Evolutionary conservation across 2,888 invertebrate genomes (phyloP), one percentile per base, ranked within the genome.

Genomic region (Hirtodrosophila alboralis): DNA sequence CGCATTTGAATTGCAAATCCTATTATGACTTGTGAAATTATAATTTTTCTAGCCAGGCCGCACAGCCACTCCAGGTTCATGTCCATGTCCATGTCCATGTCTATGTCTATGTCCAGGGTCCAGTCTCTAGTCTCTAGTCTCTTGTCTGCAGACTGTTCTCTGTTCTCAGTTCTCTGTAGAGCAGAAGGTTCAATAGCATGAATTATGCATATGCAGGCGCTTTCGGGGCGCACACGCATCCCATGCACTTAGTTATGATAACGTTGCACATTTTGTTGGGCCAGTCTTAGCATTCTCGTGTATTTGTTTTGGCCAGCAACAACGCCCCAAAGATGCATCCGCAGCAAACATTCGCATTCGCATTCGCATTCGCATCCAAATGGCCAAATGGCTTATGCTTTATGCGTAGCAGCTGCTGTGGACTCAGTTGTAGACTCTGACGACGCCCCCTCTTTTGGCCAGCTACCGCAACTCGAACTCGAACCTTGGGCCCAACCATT

Each of bases 181-280:
- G 75, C 80, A 81, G 74, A 87, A 75, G 84, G 87, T 87, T 87
- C 87, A 87, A 87, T 88, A 88, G 87, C 88, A 87, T 87, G 88
- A 87, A 87, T 87, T 87, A 87, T 87, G 88, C 88, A 87, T 88
- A 85, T 80, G 84, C 76, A 80, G 75, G 80, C 84, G 77, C 73
- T 76, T 85, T 85, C 71, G 57, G 73, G 66, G 64, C 57, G 86
- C 84, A 72, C 81, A 78, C 86, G 78, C 78, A 86, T 81, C 86
- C 73, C 69, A 80, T 68, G 86, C 84, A 84, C 80, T 78, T 78
- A 78, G 86, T 84, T 80, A 80, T 80, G 79, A 80, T 80, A 80
- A 80, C 80, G 84, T 85, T 86, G 80, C 80, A 86, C 86, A 84
- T 80, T 80, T 80, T 71, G 52, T 52, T 54, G 66, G 57, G 45